phyloP scores from a whole-genome alignment of 2,888 invertebrate species.

The Boloria selene region DNA sequence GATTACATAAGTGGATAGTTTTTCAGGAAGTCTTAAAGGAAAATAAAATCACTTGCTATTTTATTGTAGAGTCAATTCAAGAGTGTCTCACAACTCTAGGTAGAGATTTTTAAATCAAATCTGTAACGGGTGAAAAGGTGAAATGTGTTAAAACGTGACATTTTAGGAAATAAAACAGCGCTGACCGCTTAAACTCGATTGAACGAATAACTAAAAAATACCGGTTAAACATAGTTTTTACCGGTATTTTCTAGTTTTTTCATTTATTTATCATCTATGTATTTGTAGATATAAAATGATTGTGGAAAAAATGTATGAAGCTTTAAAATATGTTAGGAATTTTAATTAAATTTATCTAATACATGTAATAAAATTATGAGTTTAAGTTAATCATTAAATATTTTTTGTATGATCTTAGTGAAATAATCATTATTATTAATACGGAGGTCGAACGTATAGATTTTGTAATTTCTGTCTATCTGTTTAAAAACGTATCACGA shows the following conservation, averaged over 20 bases:
- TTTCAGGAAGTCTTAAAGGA: conserved; percentile 2
- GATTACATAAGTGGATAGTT: conserved; percentile 18
- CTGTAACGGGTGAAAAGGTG: conserved; percentile 20
- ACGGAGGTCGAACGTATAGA: no score
- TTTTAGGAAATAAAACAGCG: conserved; percentile 30
- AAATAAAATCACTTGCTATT: neutral
- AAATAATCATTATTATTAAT: no score
- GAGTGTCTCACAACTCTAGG: conserved; percentile 3
- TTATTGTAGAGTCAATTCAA: conserved; percentile 12
- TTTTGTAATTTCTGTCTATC: no score
- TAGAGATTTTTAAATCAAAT: conserved; percentile 25
- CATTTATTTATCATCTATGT: neutral
- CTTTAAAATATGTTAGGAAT: no score
- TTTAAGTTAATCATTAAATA: no score
- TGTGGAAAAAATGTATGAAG: no score
- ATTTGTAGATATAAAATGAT: no score
- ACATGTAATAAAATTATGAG: no score
- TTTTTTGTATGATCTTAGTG: no score
- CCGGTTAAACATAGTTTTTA: conserved; percentile 24
- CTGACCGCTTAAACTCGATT: conserved; percentile 21
- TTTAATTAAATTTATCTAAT: no score
- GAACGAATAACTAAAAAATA: conserved; percentile 22
- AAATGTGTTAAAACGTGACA: conserved; percentile 21
- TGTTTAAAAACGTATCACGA: no score
- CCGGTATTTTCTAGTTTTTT: conserved; percentile 54